Evolutionary conservation across 2,797 vertebrate species (phyloP), one percentile per base, ranked within the genome.

Genomic region (Hybognathus amarus): DNA sequence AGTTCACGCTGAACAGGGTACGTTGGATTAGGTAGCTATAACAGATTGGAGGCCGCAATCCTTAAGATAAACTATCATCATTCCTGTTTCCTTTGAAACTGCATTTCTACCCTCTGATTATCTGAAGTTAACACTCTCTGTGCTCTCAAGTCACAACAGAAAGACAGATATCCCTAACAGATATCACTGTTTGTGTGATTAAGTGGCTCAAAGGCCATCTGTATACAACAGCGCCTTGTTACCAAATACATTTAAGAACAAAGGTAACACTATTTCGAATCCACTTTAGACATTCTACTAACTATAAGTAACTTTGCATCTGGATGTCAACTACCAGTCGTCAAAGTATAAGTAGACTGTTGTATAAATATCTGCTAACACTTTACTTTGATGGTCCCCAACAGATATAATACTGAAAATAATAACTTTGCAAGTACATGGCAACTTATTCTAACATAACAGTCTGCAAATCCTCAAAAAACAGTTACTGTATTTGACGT

Each of bases 21-120:
- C 12, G 11, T 15, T 56, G 20, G 73, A 77, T 69, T 38, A 76
- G 27, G 27, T 50, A n/a, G n/a, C n/a, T n/a, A 81, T 22, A 68
- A 59, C 18, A 59, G 18, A 77, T 47, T 47, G 40, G 6, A 54
- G n/a, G 20, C 36, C 8, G 24, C 42, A 67, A 40, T 79, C 56
- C n/a, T 86, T 30, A 59, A 79, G 61, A 86, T 75, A 80, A 54
- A 69, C 76, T 52, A 64, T 67, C 40, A 83, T 74, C 75, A 61
- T 83, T 74, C 64, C 18, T 40, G 30, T 2, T 50, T 52, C 18
- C 68, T 75, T 74, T 79, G 69, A 79, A 47, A 50, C 68, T 61
- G 63, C 10, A 40, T 30, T 42, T 76, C 63, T 24, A 45, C 70
- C 71, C 52, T 63, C 18, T 83, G 77, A 86, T 83, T 76, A 76